phyloP scores from a whole-genome alignment of 92 coral and sea anemone species.

The Epizoanthus ramosus region DNA sequence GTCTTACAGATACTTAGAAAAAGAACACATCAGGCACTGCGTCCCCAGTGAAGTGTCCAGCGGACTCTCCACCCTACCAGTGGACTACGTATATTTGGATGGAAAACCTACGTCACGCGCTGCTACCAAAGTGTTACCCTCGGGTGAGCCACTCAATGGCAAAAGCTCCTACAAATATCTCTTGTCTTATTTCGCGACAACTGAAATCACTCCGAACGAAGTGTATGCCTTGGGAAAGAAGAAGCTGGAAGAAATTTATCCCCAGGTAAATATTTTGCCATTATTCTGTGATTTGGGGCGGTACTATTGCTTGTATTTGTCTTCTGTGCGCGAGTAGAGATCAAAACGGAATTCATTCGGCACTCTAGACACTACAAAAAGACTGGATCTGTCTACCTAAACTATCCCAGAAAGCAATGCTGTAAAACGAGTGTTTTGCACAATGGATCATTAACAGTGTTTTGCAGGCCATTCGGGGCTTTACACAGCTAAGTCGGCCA shows the following conservation, averaged over 20 bases:
- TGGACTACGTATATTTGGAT: conserved; percentile 40
- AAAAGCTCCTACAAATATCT: conserved; percentile 26
- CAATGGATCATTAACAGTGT: too few relatives aligned
- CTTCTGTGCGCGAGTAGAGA: too few relatives aligned
- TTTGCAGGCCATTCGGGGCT: too few relatives aligned
- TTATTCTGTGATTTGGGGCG: too few relatives aligned
- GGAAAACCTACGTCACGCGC: conserved; percentile 19
- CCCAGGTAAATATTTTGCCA: conserved; percentile 26
- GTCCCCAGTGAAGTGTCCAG: conserved; percentile 54
- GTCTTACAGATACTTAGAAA: conserved; percentile 43
- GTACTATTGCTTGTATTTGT: too few relatives aligned
- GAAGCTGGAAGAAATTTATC: conserved; percentile 42
- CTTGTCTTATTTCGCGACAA: conserved; percentile 54
- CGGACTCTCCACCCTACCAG: conserved; percentile 49
- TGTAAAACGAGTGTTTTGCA: too few relatives aligned
- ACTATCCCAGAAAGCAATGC: too few relatives aligned
- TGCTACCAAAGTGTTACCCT: conserved; percentile 47
- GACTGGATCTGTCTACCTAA: too few relatives aligned
- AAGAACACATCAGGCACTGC: conserved; percentile 53
- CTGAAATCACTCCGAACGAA: conserved; percentile 37
- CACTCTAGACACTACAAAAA: too few relatives aligned
- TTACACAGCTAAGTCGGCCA: too few relatives aligned
- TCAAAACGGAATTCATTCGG: too few relatives aligned
- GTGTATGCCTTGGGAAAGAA: conserved; percentile 44
- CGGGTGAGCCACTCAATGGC: conserved; percentile 32